Base-by-base conservation (phyloP, 2,888 invertebrate species). In the Rutpela maculata region DNA sequence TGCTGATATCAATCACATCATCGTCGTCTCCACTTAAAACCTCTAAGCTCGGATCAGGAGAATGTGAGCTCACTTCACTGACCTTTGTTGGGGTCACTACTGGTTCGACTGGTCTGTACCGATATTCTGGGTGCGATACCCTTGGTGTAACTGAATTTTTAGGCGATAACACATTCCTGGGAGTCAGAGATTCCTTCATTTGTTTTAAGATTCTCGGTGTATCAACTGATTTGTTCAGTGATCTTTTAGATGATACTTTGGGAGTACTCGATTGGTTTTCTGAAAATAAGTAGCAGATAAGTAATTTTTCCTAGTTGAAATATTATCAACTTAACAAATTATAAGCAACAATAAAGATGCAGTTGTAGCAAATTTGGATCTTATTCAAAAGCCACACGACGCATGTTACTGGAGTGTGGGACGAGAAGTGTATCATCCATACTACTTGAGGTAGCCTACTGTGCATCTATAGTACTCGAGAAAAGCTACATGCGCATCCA, bases 181-280 rank as follows among this genome's bases (percentile, higher is more conserved):
- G 70, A 9, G 70, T 70, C 7, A 15, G 5, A 7, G 17, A 50
- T 12, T 74, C 71, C 38, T 71, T 77, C 17, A 56, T 62, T 56
- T 77, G 77, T 60, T 77, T 77, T n/a, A 77, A 56, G 17, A 60
- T 72, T 18, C 78, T 78, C 17, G 80, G 80, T 43, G 80, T 80
- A 15, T 78, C 80, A 50, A 73, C 72, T 11, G 80, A 78, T 62
- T 63, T 78, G 31, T 80, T 80, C 1, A 78, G 43, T 22, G 73
- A 68, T 12, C 80, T 71, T 76, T 80, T 80, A 12, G 76, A 74
- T 19, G 76, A 62, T 15, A 38, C 56, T 22, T 26, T 59, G 2
- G 70, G 70, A 43, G 60, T 70, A 9, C 12, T 50, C 1, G 22
- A 12, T 15, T 19, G 50, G 3, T 12, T 35, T 69, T 69, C 69